phyloP scores from a whole-genome alignment of 2,888 invertebrate genomes.

The Chirona hameri region DNA sequence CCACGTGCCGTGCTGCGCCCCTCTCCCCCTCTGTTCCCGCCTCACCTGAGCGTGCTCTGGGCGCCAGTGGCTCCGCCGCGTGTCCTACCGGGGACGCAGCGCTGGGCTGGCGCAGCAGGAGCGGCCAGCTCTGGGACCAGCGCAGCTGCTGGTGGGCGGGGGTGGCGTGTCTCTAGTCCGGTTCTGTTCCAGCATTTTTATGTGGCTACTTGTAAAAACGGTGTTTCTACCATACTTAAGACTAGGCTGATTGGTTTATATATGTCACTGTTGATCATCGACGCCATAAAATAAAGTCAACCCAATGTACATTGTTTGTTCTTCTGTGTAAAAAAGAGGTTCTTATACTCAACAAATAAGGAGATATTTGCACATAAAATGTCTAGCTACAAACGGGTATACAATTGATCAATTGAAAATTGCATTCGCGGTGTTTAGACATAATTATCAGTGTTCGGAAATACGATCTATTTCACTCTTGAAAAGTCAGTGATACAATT shows the following conservation, averaged over 20 bases:
- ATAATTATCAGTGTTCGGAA: no score
- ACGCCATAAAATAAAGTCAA: background rate
- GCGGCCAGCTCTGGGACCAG: background rate
- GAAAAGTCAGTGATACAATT: no score
- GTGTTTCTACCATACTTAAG: conserved; percentile 6
- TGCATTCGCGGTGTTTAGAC: no score
- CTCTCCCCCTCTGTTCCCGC: no score
- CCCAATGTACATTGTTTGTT: background rate
- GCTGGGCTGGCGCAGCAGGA: background rate
- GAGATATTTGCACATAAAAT: no score
- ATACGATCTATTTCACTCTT: no score
- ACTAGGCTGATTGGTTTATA: background rate
- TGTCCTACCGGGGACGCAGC: background rate
- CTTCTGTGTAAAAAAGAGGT: no score
- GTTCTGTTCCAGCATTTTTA: background rate
- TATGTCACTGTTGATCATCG: conserved; percentile 9
- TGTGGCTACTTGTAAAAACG: conserved; percentile 5
- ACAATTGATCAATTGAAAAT: no score
- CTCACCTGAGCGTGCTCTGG: no score
- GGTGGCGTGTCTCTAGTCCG: background rate
- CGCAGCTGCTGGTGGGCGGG: background rate
- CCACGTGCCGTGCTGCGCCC: no score
- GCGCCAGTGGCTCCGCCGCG: background rate
- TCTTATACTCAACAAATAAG: no score
- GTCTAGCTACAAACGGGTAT: no score